Evolutionary conservation across 2,797 vertebrate species (phyloP).

Genomic region (Columba guinea): DNA sequence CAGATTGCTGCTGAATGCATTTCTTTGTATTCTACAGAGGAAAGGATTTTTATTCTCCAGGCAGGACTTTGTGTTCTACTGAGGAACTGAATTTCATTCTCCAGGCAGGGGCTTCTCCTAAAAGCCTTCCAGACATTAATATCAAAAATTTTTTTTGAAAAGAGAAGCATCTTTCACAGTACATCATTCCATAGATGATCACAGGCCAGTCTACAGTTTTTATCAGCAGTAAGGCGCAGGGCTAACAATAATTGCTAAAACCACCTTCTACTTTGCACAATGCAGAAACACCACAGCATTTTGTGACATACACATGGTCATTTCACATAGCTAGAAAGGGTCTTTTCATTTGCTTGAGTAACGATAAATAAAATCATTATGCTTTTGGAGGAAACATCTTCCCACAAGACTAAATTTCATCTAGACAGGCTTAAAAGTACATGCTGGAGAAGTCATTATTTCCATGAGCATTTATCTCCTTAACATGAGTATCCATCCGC

Average conservation of each 20-base stretch:
- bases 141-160: background rate
- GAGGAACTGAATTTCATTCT: background rate
- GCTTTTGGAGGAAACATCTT: background rate
- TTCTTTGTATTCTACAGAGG: background rate
- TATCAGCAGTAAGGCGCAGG: background rate
- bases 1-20: background rate
- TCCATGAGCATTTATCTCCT: background rate
- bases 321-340: background rate
- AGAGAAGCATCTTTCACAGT: background rate
- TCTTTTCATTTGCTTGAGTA: background rate
- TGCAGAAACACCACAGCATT: background rate
- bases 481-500: background rate
- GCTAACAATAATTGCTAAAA: background rate
- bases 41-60: background rate
- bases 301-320: background rate
- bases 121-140: background rate
- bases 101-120: background rate
- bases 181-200: background rate
- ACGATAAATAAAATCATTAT: background rate
- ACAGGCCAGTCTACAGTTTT: background rate
- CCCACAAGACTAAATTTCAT: background rate
- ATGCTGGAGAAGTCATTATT: background rate
- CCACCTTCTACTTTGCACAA: background rate
- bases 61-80: background rate
- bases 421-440: background rate